Percentiles rank a stretch among this genome's conserved stretches.
These are phyloP conservation scores for Gavialis gangeticus DNA, from an alignment of 2,113 vertebrate species.

Conservation along the genomic window DNA sequence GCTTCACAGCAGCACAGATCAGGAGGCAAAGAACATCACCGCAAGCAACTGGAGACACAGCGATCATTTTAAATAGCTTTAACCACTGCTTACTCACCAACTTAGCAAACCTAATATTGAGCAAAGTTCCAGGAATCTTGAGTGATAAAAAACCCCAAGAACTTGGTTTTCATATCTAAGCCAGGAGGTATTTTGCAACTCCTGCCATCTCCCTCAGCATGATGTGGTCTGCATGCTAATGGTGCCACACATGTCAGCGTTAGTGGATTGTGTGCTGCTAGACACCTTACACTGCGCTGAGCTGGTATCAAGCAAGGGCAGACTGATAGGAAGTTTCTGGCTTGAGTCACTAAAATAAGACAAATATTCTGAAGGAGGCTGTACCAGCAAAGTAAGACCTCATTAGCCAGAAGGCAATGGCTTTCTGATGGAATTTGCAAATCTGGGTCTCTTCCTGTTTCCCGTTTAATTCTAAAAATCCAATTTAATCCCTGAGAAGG, in stretches of 20 bases:
- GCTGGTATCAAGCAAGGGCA: not conserved
- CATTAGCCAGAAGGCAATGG: rapidly evolving
- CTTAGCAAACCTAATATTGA: not conserved
- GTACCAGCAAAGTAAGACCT: not conserved
- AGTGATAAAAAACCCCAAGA: not conserved
- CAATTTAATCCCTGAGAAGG: not conserved
- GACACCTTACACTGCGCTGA: not conserved
- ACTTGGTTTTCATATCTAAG: not conserved
- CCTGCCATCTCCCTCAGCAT: rapidly evolving
- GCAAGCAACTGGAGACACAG: not conserved
- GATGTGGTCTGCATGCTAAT: not conserved
- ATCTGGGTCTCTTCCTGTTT: not conserved
- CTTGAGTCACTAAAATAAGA: constrained; percentile 9
- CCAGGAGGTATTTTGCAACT: not conserved
- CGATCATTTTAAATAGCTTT: not conserved
- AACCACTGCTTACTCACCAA: not conserved
- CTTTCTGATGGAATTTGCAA: not conserved
- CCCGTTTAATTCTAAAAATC: not conserved
- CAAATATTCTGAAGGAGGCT: not conserved
- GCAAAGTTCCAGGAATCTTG: not conserved
- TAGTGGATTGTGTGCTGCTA: not conserved
- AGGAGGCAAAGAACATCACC: not conserved
- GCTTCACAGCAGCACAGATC: not conserved
- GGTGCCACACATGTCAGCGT: not conserved
- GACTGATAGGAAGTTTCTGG: not conserved